A percentile compares a stretch with the other conserved stretches of the same genome.
Evolutionary conservation across 1,140 invertebrate species (phyloP).

Genomic region (Sinonovacula constricta): DNA sequence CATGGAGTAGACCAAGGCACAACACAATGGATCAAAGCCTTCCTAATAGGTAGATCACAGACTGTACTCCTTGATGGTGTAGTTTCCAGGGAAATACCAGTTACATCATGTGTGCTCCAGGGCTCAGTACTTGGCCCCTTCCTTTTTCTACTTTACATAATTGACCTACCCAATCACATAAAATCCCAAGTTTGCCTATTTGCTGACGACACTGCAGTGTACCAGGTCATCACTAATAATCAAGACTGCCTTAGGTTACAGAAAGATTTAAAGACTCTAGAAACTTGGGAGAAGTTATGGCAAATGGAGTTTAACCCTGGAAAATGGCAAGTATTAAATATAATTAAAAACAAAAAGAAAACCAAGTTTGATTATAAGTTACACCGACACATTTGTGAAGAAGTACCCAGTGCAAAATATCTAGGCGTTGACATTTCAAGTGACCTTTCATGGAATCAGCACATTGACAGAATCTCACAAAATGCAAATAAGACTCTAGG

Average conservation of each 20-base stretch:
- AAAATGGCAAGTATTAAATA: constrained; percentile 28
- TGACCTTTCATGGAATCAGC: no score
- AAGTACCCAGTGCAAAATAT: no score
- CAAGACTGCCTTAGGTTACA: not conserved
- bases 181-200: not conserved
- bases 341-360: constrained; percentile 23
- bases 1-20: not conserved
- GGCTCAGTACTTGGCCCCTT: constrained; percentile 8
- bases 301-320: constrained; percentile 40
- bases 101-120: constrained; percentile 8
- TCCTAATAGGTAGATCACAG: constrained; percentile 3
- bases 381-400: no score
- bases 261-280: not conserved
- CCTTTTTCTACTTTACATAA: constrained; percentile 22
- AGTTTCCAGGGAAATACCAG: not conserved
- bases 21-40: constrained; percentile 7
- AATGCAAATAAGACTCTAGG: no score
- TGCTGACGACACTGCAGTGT: constrained; percentile 20
- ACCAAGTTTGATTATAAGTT: constrained; percentile 1
- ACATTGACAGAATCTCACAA: no score
- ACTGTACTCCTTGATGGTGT: not conserved
- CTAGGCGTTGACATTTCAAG: no score
- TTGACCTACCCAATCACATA: constrained; percentile 1
- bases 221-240: not conserved
- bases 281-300: constrained; percentile 24